Conservation (phyloP, 1,140 invertebrate genomes). For the Tyrophagus putrescentiae region DNA sequence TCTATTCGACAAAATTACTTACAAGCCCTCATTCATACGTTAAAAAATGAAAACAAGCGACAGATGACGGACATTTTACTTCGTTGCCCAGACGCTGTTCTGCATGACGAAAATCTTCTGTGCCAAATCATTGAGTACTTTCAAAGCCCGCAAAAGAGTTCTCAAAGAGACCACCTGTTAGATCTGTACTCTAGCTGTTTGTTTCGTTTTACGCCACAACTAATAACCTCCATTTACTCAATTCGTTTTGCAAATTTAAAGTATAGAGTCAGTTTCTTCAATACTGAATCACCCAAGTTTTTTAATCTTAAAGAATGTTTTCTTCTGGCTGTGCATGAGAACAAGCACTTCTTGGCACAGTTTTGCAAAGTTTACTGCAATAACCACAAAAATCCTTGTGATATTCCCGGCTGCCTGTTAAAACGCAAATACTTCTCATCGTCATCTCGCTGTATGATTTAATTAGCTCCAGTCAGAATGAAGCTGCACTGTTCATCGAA, state of each 20-base stretch:
- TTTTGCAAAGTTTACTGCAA: not conserved
- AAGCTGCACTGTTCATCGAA: not conserved
- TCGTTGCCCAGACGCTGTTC: not conserved
- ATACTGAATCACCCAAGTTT: conserved; percentile 4
- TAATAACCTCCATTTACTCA: not conserved
- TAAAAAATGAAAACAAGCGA: conserved; percentile 13
- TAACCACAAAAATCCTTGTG: not conserved
- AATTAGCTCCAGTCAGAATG: conserved; percentile 3
- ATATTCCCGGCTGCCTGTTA: not conserved
- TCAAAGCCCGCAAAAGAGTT: not conserved
- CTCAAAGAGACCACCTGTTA: not conserved
- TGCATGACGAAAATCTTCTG: conserved; percentile 3
- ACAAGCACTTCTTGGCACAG: conserved; percentile 4
- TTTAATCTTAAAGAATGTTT: conserved; percentile 15
- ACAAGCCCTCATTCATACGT: conserved; percentile 12
- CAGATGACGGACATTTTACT: not conserved
- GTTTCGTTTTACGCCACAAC: not conserved
- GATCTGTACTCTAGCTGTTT: not conserved
- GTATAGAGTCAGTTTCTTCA: not conserved
- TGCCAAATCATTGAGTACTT: conserved; percentile 7
- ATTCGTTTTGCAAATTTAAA: not conserved
- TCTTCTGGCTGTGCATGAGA: conserved; percentile 4
- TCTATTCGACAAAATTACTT: conserved; percentile 7
- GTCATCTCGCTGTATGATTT: not conserved
- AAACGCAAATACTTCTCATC: not conserved